These are phyloP conservation scores for Pentalonia nigronervosa DNA, from an alignment of 1,140 invertebrate genomes.

Conservation along the genomic window DNA sequence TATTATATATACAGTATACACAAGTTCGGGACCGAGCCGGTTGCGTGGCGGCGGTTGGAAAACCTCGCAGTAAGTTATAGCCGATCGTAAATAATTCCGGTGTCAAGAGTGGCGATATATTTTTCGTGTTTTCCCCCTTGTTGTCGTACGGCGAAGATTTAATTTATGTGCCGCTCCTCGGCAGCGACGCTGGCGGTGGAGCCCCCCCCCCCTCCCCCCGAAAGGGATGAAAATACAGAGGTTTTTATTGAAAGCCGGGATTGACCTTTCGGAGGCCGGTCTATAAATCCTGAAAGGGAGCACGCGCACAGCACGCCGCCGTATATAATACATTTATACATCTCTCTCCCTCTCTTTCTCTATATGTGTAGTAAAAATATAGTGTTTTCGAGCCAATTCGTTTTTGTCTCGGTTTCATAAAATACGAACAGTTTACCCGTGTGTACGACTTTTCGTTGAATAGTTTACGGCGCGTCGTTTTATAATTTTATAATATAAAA, in stretches of 20 bases:
- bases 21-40: background rate
- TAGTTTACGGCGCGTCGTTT: background rate
- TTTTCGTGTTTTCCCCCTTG: constrained; percentile 53
- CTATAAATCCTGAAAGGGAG: constrained; percentile 19
- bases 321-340: background rate
- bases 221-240: constrained; percentile 26
- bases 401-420: background rate
- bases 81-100: constrained; percentile 56
- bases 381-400: constrained; percentile 8
- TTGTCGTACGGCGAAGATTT: constrained; percentile 47
- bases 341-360: background rate
- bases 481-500: background rate
- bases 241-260: constrained; percentile 56
- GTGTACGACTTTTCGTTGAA: background rate
- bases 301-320: background rate
- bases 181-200: too few species aligned
- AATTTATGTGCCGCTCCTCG: constrained; percentile 51
- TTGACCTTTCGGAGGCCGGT: constrained; percentile 37
- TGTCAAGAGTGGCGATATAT: constrained; percentile 55
- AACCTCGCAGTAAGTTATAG: constrained; percentile 46
- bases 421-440: background rate
- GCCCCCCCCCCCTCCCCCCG: background rate
- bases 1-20: background rate
- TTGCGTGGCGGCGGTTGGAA: background rate
- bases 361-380: background rate